Evolutionary conservation across 2,797 vertebrate genomes (phyloP).

Genomic region (Crenichthys baileyi): DNA sequence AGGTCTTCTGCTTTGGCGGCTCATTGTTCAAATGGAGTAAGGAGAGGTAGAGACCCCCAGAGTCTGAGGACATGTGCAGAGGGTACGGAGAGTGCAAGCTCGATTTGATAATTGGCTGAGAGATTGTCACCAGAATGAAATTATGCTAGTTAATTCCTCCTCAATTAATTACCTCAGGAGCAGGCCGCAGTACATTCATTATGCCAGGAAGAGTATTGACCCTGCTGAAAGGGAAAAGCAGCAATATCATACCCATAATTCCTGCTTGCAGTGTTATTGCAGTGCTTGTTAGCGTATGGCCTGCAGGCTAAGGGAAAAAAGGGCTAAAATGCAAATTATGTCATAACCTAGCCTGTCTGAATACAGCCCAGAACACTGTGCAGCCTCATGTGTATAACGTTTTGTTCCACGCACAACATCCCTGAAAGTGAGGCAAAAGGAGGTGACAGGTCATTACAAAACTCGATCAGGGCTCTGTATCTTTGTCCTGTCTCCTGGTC

Average conservation of each 20-base stretch:
- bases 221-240: slow-evolving; percentile 40
- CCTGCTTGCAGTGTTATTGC: slow-evolving; percentile 10
- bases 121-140: slow-evolving; percentile 82
- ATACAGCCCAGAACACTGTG: slow-evolving; percentile 7
- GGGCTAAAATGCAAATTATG: slow-evolving; percentile 6
- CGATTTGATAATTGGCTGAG: slow-evolving; percentile 81
- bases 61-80: slow-evolving; percentile 20
- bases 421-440: slow-evolving; percentile 49
- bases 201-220: slow-evolving; percentile 62
- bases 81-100: slow-evolving; percentile 43
- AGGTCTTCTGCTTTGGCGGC: slow-evolving; percentile 48
- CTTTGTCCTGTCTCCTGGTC: slow-evolving; percentile 24
- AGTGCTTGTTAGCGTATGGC: slow-evolving; percentile 7
- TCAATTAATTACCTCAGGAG: slow-evolving; percentile 83
- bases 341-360: slow-evolving; percentile 18
- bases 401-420: slow-evolving; percentile 37
- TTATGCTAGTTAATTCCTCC: slow-evolving; percentile 82
- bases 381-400: slow-evolving; percentile 6
- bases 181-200: slow-evolving; percentile 74
- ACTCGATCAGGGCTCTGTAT: slow-evolving; percentile 42
- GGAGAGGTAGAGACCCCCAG: slow-evolving; percentile 34
- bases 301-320: slow-evolving; percentile 5
- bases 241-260: slow-evolving; percentile 40
- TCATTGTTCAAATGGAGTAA: slow-evolving; percentile 42
- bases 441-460: slow-evolving; percentile 65